phyloP scores from a whole-genome alignment of 2,113 vertebrate species.

The Ibidorhyncha struthersii region DNA sequence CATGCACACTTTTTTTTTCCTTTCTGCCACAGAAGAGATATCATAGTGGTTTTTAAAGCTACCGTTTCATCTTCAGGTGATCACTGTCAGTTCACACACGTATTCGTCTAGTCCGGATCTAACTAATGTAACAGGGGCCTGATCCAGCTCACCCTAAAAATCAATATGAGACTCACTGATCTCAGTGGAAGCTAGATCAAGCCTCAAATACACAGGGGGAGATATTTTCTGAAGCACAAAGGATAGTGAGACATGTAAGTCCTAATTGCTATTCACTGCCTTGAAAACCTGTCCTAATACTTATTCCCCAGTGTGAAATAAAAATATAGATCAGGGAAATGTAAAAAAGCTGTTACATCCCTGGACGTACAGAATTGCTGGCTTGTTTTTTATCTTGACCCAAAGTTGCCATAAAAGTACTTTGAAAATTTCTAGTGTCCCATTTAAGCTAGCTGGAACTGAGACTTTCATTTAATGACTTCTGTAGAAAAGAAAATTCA shows the following conservation, averaged over 20 bases:
- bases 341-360: not conserved
- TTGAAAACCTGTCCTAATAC: not conserved
- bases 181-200: slow-evolving; percentile 11
- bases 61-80: slow-evolving; percentile 7
- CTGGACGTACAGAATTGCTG: not conserved
- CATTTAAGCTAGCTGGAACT: not conserved
- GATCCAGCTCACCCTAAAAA: slow-evolving; percentile 3
- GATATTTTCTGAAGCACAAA: slow-evolving; percentile 22
- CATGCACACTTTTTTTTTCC: not conserved
- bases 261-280: not conserved
- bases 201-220: not conserved
- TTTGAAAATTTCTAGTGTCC: not conserved
- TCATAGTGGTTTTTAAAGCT: not conserved
- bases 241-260: not conserved
- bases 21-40: not conserved
- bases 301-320: not conserved
- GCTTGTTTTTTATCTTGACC: not conserved
- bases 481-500: not conserved
- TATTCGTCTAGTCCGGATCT: not conserved
- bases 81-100: not conserved
- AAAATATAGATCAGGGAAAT: not conserved
- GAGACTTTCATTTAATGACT: not conserved
- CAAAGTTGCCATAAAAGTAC: not conserved
- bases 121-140: not conserved
- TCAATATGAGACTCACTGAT: not conserved